phyloP scores from a whole-genome alignment of 2,797 vertebrate genomes.

The Tinamus major region DNA sequence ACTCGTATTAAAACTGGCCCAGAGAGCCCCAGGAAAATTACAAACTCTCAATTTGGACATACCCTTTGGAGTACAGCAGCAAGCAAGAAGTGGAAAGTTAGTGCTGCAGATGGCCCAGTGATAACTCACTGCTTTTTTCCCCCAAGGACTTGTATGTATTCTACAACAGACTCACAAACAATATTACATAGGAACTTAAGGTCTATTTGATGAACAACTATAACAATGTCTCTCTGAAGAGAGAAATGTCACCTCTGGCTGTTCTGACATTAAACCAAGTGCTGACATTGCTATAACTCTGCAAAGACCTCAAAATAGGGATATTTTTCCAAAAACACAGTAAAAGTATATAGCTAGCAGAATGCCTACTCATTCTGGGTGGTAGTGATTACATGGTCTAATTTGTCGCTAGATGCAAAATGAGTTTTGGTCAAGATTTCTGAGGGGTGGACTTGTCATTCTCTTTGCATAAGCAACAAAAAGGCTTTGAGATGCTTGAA shows the following conservation, averaged over 20 bases:
- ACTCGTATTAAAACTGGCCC: background rate
- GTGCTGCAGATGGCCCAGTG: background rate
- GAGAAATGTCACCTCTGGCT: background rate
- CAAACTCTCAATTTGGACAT: background rate
- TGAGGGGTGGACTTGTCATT: conserved; percentile 41
- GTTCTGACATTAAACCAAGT: background rate
- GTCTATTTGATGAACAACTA: background rate
- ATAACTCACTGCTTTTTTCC: background rate
- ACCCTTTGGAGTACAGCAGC: background rate
- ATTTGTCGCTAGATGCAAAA: conserved; percentile 59
- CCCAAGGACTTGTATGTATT: background rate
- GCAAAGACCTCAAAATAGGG: background rate
- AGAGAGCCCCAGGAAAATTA: background rate
- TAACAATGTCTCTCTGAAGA: background rate
- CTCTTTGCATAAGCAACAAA: conserved; percentile 48
- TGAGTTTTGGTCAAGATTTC: conserved; percentile 10
- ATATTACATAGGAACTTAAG: background rate
- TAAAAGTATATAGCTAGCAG: background rate
- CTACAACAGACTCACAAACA: background rate
- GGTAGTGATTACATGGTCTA: background rate
- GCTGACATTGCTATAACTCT: background rate
- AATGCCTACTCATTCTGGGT: background rate
- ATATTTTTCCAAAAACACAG: background rate
- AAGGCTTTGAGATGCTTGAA: conserved; percentile 50
- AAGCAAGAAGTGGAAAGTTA: background rate